Conservation (phyloP, 2,888 invertebrate genomes). For the Thysanoteuthis rhombus region DNA sequence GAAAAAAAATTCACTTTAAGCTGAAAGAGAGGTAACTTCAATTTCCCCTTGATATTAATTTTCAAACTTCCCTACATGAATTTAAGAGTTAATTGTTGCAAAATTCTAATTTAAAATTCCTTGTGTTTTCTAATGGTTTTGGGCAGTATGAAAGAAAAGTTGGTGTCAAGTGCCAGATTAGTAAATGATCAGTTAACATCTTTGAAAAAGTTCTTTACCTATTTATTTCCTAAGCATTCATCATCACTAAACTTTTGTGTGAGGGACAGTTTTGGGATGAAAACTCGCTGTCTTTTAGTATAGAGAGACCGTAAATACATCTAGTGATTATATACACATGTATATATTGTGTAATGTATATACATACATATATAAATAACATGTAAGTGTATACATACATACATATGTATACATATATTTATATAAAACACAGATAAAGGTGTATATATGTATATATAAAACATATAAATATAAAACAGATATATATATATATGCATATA, state of each 20-base stretch:
- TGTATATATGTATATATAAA: constrained; percentile 25
- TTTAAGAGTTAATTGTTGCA: too few species aligned
- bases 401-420: constrained; percentile 13
- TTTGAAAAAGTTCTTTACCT: background rate
- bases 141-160: background rate
- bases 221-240: background rate
- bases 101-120: background rate
- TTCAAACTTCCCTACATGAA: too few species aligned
- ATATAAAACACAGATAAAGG: constrained; percentile 12
- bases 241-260: background rate
- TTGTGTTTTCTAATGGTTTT: background rate
- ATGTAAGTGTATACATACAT: constrained; percentile 1
- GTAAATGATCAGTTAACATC: background rate
- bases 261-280: constrained; percentile 12
- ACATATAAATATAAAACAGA: background rate
- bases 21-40: too few species aligned
- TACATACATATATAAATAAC: constrained; percentile 18
- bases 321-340: constrained; percentile 12
- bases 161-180: background rate
- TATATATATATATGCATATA: background rate
- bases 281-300: background rate
- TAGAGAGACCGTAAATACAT: background rate
- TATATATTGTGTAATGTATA: constrained; percentile 16
- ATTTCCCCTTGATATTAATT: too few species aligned
- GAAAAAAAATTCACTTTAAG: too few species aligned